Evolutionary conservation across 2,797 vertebrate genomes (phyloP).

Genomic region (Spheniscus humboldti): DNA sequence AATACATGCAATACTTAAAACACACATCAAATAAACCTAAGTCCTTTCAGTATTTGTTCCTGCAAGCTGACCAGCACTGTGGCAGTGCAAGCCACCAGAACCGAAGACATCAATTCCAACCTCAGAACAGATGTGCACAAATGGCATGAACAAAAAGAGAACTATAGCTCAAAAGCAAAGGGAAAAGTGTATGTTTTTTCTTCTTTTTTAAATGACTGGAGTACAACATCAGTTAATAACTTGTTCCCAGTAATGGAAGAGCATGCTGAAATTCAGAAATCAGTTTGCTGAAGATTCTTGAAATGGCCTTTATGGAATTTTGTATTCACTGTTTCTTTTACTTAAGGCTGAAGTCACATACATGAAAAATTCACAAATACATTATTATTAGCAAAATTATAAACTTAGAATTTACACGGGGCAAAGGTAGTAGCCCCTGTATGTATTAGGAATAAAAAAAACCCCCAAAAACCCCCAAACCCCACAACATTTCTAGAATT

Average conservation of each 20-base stretch:
- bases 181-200: not conserved
- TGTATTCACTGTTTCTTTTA: not conserved
- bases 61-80: not conserved
- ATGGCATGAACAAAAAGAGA: not conserved
- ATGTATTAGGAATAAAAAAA: not conserved
- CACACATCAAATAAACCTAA: not conserved
- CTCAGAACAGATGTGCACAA: not conserved
- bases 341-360: not conserved
- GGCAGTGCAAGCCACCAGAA: not conserved
- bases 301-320: not conserved
- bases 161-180: not conserved
- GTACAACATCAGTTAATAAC: not conserved
- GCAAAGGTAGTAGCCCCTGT: not conserved
- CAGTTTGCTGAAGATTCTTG: not conserved
- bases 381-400: not conserved
- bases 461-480: too few species aligned
- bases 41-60: not conserved
- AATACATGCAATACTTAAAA: not conserved
- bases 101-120: not conserved
- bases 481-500: not conserved
- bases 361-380: fast-evolving
- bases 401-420: not conserved
- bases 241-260: not conserved
- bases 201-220: not conserved
- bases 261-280: not conserved